Base-by-base conservation (phyloP, 1,140 invertebrate species). In the Procambarus virginalis region DNA sequence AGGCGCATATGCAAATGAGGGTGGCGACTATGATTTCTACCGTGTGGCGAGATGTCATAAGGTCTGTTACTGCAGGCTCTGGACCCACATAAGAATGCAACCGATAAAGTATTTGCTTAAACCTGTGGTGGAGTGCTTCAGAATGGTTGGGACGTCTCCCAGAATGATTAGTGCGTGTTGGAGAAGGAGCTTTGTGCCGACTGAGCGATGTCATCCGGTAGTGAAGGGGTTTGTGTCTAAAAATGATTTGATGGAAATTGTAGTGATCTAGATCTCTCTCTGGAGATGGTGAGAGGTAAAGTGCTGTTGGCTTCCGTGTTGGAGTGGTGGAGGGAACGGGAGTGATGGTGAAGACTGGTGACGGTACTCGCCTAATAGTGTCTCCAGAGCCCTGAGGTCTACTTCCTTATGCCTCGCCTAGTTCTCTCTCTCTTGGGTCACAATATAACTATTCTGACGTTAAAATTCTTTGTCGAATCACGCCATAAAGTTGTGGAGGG, bases 21-120 rank as follows among this genome's bases (percentile, higher is more conserved):
- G 14, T 17, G 8, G 12, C 14, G 51, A n/a, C 22, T 45, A 46
- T 5, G 45, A 70, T 73, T 22, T 14, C 17, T n/a, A 6, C 86
- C 17, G 14, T 75, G 22, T 88, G 60, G 6, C 4, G 9, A 2
- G 12, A 9, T 48, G 78, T 58, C 77, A 10, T 12, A 88, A 48
- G 78, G 86, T 8, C 78, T 20, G 20, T 81, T 55, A 70, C 75
- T 20, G 77, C 10, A 5, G 8, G 55, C 70, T 20, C n/a, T 20
- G 20, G 17, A 34, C 51, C 9, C 9, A 8, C 10, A 58, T 4
- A 70, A 46, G 64, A 70, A 87, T 80, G 85, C n/a, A 45, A 70
- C 77, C 81, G 1, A 79, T 87, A 70, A 86, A 86, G 75, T 86
- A 78, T 86, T 86, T 86, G 84, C 76, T 49, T 58, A 78, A 78